Base-by-base conservation (phyloP, 2,113 vertebrate species). In the Aldabrachelys gigantea region DNA sequence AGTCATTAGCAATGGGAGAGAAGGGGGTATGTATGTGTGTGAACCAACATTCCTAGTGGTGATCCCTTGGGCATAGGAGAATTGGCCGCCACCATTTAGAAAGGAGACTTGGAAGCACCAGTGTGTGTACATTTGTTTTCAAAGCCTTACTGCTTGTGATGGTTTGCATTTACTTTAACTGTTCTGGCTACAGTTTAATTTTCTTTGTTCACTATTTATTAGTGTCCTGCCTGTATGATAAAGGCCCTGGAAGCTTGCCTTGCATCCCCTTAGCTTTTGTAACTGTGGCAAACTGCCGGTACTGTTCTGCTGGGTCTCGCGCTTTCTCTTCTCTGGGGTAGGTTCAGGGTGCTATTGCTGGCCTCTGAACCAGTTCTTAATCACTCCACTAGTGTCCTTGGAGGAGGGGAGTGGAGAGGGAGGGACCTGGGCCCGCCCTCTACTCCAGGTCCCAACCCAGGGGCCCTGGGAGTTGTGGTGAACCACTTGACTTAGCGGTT, bases 1-100 rank as follows among this genome's bases (percentile, higher is more conserved):
- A 95, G 50, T 59, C 90, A 29, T 95, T 88, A 95, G 89, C 92
- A 95, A 95, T 95, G 93, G 93, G 92, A 92, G 91, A 84, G 65
- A 29, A 17, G 22, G 10, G 38, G 3, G 53, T 47, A 19, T 38
- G 7, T 47, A 44, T 16, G 84, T 57, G 59, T 88, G 24, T 85
- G 82, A 57, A 95, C 91, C 89, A 92, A 82, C 85, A 87, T 79
- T 75, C 75, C 1, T 0, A 91, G 82, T 87, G 87, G 82, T 65
- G 57, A 65, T 41, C 92, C 96, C 82, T 65, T 59, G 83, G 56
- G 90, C 22, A 85, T 25, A 75, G 85, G 72, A 78, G 95, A 82
- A 93, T 87, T 91, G 95, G 84, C n/a, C 84, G 59, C 79, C 25
- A 9, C 35, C 35, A 19, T 76, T 69, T 44, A 41, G 24, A 76